These are phyloP conservation scores for Sminthurinus signatus DNA, from an alignment of 1,140 invertebrate genomes.

Conservation along the genomic window DNA sequence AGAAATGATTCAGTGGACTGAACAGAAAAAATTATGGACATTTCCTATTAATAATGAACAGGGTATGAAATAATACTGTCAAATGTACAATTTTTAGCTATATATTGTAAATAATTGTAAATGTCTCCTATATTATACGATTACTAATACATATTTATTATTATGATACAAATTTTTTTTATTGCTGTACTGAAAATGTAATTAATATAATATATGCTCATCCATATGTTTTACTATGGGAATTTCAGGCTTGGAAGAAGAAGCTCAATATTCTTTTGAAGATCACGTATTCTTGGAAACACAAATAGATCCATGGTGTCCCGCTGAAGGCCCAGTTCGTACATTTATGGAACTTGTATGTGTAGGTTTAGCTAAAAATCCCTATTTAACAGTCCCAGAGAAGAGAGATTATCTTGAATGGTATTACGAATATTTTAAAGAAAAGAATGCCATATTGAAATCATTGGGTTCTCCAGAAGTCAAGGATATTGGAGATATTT, in stretches of 20 bases:
- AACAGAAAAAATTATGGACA: constrained; percentile 90
- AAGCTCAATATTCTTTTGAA: constrained; percentile 71
- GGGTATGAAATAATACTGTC: constrained; percentile 54
- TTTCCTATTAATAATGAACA: constrained; percentile 98
- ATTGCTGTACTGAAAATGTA: no score
- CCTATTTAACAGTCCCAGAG: constrained; percentile 76
- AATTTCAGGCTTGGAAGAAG: constrained; percentile 66
- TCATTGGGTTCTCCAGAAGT: constrained; percentile 52
- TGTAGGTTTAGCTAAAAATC: constrained; percentile 89
- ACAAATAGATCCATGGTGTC: constrained; percentile 81
- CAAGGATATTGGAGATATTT: no score
- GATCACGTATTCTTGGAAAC: constrained; percentile 90
- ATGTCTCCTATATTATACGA: no score
- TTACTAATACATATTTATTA: no score
- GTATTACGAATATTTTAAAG: constrained; percentile 85
- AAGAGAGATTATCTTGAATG: constrained; percentile 87
- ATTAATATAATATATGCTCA: no score
- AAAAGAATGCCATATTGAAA: constrained; percentile 65
- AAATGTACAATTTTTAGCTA: no score
- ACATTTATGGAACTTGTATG: constrained; percentile 97
- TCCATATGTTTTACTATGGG: no score
- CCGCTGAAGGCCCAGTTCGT: constrained; percentile 74
- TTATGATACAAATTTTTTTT: no score
- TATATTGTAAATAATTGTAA: no score
- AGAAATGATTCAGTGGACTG: constrained; percentile 90